Evolutionary conservation across 2,888 invertebrate genomes (phyloP), one percentile per base, ranked within the genome.

Genomic region (Habrosyne pyritoides): DNA sequence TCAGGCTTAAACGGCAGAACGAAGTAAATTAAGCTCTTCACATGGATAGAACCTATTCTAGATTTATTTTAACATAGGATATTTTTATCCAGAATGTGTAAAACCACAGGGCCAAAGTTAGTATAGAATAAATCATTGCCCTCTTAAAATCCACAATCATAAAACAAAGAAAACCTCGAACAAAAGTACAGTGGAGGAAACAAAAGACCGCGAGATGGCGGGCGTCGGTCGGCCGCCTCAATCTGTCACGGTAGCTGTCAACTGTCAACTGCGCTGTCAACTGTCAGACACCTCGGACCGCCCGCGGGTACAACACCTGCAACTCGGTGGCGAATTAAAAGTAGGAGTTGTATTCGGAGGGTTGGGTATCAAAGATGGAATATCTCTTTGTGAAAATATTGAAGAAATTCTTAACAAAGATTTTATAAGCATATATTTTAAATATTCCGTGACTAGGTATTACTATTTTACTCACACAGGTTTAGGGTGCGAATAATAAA

Each of bases 181-280:
- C 83, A 71, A 71, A 69, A 66, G 70, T 63, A 59, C 55, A 52
- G 42, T 53, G 63, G 57, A 73, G 76, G 42, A 77, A 68, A 69
- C 71, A 70, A 70, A 69, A 64, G 66, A 70, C 42, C 42, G 42
- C 42, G 42, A 42, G 42, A 42, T 42, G 42, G 73, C 80, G 79
- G 76, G 80, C 75, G 77, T 81, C 80, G 77, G 59, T 66, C 74
- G 26, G 80, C 74, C 81, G 83, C 85, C 84, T 82, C 89, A 89
- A 91, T 90, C 90, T 86, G 85, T 87, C 88, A 86, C 78, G 76
- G 71, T 67, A 76, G 71, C 77, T 86, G 87, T 84, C 86, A 77
- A 62, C 75, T 83, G 84, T 80, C 84, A 80, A 56, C 69, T 42
- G 42, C 14, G 50, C 21, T 75, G 78, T 83, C 87, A 79, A 66